Conservation (phyloP, 1,140 invertebrate species). For the Dreissena polymorpha region DNA sequence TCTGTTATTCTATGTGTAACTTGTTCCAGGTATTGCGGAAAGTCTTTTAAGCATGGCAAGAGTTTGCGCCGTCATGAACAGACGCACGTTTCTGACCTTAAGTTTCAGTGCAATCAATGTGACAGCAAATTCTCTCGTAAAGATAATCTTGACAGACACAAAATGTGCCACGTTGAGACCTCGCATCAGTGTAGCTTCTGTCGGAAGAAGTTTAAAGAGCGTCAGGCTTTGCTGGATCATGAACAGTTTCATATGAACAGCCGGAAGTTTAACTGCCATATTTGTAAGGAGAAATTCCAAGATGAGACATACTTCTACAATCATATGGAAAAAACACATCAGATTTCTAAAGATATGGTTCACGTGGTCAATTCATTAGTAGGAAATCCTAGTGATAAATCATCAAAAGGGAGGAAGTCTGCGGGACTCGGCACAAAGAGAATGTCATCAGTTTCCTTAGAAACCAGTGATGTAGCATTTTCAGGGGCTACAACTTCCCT, state of each 20-base stretch:
- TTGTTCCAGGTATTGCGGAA: conserved; percentile 42
- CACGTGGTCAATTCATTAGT: conserved; percentile 22
- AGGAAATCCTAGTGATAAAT: neutral
- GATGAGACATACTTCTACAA: conserved; percentile 46
- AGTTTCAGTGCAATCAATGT: conserved; percentile 47
- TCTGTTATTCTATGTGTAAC: neutral
- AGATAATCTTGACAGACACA: conserved; percentile 52
- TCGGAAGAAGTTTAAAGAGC: conserved; percentile 42
- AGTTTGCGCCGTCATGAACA: conserved; percentile 49
- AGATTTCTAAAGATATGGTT: conserved; percentile 23
- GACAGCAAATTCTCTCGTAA: conserved; percentile 49
- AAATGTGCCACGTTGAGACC: conserved; percentile 42
- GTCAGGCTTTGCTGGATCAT: conserved; percentile 42
- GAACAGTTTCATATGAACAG: conserved; percentile 48
- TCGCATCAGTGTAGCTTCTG: conserved; percentile 39
- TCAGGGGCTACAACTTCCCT: neutral
- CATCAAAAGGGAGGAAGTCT: neutral
- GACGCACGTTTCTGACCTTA: conserved; percentile 28
- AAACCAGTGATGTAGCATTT: neutral
- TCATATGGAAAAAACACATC: conserved; percentile 48
- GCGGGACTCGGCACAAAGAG: neutral
- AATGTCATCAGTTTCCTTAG: neutral
- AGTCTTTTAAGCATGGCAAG: conserved; percentile 51
- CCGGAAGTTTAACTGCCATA: conserved; percentile 17
- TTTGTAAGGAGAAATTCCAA: conserved; percentile 47